These are phyloP conservation scores for Drosophila repleta DNA, from an alignment of 1,140 invertebrate genomes.

Conservation along the genomic window DNA sequence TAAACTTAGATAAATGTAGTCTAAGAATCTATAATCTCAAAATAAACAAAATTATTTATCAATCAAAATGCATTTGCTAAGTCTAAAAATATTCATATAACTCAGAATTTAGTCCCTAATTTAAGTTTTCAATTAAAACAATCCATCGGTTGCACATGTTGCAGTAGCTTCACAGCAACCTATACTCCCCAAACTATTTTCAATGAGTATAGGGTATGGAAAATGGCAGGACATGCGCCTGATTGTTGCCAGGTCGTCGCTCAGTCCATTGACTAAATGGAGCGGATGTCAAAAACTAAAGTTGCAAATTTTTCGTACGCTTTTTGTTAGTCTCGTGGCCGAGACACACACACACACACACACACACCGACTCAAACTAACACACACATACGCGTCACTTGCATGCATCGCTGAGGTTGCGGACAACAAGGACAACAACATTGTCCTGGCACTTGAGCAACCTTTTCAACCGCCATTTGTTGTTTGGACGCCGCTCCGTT, in stretches of 20 bases:
- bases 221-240: conserved; percentile 63
- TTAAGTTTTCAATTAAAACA: too few relatives aligned
- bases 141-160: background rate
- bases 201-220: background rate
- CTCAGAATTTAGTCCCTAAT: too few relatives aligned
- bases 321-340: conserved; percentile 39
- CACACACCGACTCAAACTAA: background rate
- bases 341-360: conserved; percentile 20
- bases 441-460: conserved; percentile 49
- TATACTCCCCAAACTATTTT: background rate
- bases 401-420: conserved; percentile 44
- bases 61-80: too few relatives aligned
- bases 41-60: too few relatives aligned
- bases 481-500: conserved; percentile 69
- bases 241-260: conserved; percentile 77
- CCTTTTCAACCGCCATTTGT: conserved; percentile 67
- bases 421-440: conserved; percentile 49
- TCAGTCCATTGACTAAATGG: conserved; percentile 74
- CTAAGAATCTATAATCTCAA: too few relatives aligned
- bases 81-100: too few relatives aligned
- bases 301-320: conserved; percentile 61
- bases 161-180: too few relatives aligned
- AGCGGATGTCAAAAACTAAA: conserved; percentile 82
- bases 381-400: conserved; percentile 39
- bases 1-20: too few relatives aligned